These are phyloP conservation scores for Drosophila tani DNA, from an alignment of 1,140 invertebrate genomes.

Conservation along the genomic window DNA sequence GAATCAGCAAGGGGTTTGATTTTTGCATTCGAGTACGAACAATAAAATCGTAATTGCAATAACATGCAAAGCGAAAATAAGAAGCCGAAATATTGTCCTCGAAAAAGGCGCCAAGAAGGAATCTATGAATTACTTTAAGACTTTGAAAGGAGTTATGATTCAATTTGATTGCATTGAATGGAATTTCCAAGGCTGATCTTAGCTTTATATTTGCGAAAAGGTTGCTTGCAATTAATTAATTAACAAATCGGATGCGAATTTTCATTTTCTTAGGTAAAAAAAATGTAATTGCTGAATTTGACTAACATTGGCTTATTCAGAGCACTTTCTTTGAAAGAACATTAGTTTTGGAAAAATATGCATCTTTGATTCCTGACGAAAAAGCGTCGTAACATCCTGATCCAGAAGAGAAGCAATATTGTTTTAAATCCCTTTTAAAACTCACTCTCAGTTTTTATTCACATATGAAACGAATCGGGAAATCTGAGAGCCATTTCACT, in stretches of 20 bases:
- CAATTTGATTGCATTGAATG: slow-evolving; percentile 23
- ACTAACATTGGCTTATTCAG: neutral
- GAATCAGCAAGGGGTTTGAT: slow-evolving; percentile 59
- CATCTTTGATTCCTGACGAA: neutral
- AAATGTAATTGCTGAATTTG: neutral
- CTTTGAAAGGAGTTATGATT: slow-evolving; percentile 28
- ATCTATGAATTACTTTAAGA: slow-evolving; percentile 1
- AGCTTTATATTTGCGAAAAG: neutral
- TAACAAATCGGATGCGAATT: slow-evolving; percentile 1
- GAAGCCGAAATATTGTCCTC: slow-evolving; percentile 16
- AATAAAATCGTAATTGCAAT: slow-evolving; percentile 76
- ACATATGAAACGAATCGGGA: neutral
- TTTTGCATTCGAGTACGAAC: slow-evolving; percentile 66
- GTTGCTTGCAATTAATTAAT: slow-evolving; percentile 9
- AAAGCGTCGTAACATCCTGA: neutral
- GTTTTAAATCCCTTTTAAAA: neutral
- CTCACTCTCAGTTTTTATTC: neutral
- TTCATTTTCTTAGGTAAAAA: neutral
- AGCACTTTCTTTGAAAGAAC: neutral
- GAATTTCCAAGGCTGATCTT: slow-evolving; percentile 4
- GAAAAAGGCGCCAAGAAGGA: slow-evolving; percentile 60
- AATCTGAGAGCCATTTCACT: neutral
- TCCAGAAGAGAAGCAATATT: neutral
- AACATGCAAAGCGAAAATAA: slow-evolving; percentile 69
- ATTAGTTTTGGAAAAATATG: neutral